A percentile compares a stretch with the other conserved stretches of the same genome.
phyloP scores from a whole-genome alignment of 2,113 vertebrate genomes.

The Pseudolaguvia tuberculata region DNA sequence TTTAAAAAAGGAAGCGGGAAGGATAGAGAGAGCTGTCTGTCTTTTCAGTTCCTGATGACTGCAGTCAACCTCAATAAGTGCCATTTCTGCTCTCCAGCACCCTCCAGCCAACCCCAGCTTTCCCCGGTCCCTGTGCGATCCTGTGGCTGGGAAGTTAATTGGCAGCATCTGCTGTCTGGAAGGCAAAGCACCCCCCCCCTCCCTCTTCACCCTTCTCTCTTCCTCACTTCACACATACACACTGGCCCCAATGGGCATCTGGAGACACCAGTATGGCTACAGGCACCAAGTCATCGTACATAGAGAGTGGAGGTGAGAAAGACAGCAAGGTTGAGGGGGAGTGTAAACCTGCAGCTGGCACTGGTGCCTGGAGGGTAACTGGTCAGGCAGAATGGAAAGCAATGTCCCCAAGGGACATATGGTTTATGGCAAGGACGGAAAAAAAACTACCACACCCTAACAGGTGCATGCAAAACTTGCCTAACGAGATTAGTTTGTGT shows the following conservation, averaged over 20 bases:
- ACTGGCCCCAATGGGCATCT: conserved; percentile 63
- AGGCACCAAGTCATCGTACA: conserved; percentile 61
- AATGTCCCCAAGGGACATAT: conserved; percentile 58
- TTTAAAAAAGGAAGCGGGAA: conserved; percentile 10
- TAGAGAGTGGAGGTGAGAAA: conserved; percentile 40
- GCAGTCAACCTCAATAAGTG: conserved; percentile 46
- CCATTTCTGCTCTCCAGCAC: conserved; percentile 37
- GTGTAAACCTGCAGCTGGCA: conserved; percentile 68
- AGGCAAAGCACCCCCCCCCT: conserved; percentile 60
- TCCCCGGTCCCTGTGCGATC: conserved; percentile 42
- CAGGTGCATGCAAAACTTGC: conserved; percentile 34
- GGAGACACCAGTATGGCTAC: conserved; percentile 72
- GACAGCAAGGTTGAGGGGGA: conserved; percentile 47
- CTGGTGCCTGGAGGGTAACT: conserved; percentile 64
- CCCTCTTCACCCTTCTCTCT: conserved; percentile 30
- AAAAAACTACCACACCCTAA: conserved; percentile 23
- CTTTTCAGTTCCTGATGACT: conserved; percentile 31
- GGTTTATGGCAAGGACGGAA: conserved; percentile 47
- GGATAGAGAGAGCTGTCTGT: conserved; percentile 18
- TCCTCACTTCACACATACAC: conserved; percentile 36
- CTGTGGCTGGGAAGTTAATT: conserved; percentile 80
- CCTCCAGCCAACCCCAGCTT: conserved; percentile 47
- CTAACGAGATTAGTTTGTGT: conserved; percentile 21
- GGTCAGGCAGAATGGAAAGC: conserved; percentile 68
- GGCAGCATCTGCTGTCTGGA: conserved; percentile 88